Evolutionary conservation across 2,888 invertebrate species (phyloP).

Genomic region (Panorpa germanica): DNA sequence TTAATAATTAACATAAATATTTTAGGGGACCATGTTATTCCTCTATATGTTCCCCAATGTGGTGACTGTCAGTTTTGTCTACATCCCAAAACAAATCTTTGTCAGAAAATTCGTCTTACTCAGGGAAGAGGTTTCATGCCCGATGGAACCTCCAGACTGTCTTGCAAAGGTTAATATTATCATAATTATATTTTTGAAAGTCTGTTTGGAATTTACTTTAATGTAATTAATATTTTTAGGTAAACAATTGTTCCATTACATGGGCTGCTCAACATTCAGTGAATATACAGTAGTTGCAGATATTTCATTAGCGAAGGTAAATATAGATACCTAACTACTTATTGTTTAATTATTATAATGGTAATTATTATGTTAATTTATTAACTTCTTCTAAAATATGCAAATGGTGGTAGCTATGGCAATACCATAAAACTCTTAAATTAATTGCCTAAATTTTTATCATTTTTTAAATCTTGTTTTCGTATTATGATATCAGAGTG

Average conservation of each 20-base stretch:
- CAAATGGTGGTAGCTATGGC: slow-evolving; percentile 6
- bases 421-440: not conserved
- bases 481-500: too few relatives aligned
- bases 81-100: slow-evolving; percentile 90
- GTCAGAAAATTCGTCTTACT: slow-evolving; percentile 74
- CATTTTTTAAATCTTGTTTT: too few relatives aligned
- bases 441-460: too few relatives aligned
- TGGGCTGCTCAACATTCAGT: slow-evolving; percentile 93
- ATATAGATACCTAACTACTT: slow-evolving; percentile 2
- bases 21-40: slow-evolving; percentile 87
- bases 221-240: too few relatives aligned
- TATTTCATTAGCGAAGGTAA: slow-evolving; percentile 86
- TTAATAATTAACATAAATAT: slow-evolving; percentile 12
- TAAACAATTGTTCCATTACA: slow-evolving; percentile 68
- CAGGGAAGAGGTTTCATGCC: slow-evolving; percentile 86
- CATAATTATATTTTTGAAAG: too few relatives aligned
- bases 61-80: slow-evolving; percentile 91
- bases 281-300: slow-evolving; percentile 90
- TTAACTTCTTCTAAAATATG: slow-evolving; percentile 3
- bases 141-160: slow-evolving; percentile 75
- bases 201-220: too few relatives aligned
- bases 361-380: not conserved
- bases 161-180: slow-evolving; percentile 35
- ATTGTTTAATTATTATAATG: not conserved
- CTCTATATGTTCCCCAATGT: slow-evolving; percentile 93